Conservation (phyloP, 2,113 vertebrate genomes). For the Clarias macrocephalus region DNA sequence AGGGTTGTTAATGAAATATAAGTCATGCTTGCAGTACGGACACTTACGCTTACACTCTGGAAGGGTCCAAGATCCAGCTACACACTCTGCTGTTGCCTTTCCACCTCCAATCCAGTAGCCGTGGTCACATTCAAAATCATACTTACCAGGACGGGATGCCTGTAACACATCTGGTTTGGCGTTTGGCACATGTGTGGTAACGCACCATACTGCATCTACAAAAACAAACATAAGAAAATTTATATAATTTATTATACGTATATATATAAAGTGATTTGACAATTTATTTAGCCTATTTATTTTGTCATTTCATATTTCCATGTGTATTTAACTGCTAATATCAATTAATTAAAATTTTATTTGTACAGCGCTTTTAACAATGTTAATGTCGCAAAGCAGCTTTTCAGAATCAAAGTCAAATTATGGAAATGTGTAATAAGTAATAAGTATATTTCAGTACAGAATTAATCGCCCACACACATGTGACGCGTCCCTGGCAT, state of each 20-base stretch:
- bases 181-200: background rate
- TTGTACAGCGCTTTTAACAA: no score
- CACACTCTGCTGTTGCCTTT: background rate
- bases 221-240: background rate
- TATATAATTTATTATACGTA: no score
- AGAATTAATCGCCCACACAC: no score
- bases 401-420: no score
- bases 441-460: no score
- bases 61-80: background rate
- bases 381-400: no score
- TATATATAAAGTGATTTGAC: background rate
- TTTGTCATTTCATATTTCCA: no score
- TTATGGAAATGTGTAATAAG: no score
- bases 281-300: background rate
- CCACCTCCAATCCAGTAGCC: background rate
- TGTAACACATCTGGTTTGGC: no score
- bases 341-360: no score
- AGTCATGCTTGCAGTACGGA: background rate
- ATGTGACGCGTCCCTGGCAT: no score
- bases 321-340: no score
- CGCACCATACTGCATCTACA: background rate
- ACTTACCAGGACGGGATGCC: fast-evolving
- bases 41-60: background rate
- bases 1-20: background rate
- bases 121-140: background rate